A percentile compares a stretch with the other conserved stretches of the same genome.
phyloP scores from a whole-genome alignment of 2,113 vertebrate genomes.

The Corythornis cristatus region DNA sequence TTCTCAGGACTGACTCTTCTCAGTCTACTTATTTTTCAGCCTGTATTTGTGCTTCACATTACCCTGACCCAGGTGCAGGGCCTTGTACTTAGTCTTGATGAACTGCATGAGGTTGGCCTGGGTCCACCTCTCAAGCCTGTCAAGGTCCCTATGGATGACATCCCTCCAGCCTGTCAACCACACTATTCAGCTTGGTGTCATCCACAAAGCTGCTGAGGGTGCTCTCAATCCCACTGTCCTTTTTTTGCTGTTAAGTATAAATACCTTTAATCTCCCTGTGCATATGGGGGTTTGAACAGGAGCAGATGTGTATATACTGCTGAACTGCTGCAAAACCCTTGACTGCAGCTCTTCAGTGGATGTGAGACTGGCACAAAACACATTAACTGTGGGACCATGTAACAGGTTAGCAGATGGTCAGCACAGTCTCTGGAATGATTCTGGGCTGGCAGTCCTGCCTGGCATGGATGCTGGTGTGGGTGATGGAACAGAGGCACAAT shows the following conservation, averaged over 20 bases:
- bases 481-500: neutral
- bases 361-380: neutral
- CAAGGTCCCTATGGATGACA: too few species aligned
- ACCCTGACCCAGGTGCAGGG: too few species aligned
- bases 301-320: neutral
- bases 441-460: neutral
- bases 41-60: too few species aligned
- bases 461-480: neutral
- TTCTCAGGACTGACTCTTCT: too few species aligned
- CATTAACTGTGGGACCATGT: neutral
- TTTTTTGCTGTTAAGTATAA: neutral
- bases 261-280: neutral
- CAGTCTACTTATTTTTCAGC: too few species aligned
- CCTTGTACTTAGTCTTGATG: too few species aligned
- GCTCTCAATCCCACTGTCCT: too few species aligned
- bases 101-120: too few species aligned
- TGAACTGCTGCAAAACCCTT: neutral
- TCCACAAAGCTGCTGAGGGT: too few species aligned
- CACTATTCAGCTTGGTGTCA: too few species aligned
- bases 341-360: rapidly evolving
- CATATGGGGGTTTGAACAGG: neutral
- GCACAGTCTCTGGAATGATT: neutral
- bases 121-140: too few species aligned
- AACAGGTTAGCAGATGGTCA: neutral
- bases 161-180: too few species aligned